A percentile compares a stretch with the other conserved stretches of the same genome.
Evolutionary conservation across 2,888 invertebrate species (phyloP).

Genomic region (Tachina grossa): DNA sequence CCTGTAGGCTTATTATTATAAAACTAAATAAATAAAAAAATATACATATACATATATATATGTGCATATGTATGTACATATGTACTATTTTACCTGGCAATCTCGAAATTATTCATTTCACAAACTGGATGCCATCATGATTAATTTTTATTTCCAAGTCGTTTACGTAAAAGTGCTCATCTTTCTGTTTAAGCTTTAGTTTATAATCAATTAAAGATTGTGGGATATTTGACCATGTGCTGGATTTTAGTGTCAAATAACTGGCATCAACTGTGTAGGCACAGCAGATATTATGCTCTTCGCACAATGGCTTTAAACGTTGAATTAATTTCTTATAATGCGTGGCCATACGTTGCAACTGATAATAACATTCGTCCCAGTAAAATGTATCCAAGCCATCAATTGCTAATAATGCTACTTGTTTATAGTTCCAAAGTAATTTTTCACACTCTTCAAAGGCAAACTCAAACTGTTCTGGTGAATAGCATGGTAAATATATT

Average conservation of each 20-base stretch:
- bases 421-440: slow-evolving; percentile 80
- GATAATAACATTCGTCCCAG: slow-evolving; percentile 79
- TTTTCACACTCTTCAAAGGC: slow-evolving; percentile 78
- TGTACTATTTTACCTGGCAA: not conserved
- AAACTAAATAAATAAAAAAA: too few relatives aligned
- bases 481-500: slow-evolving; percentile 73
- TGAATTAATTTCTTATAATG: slow-evolving; percentile 74
- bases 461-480: slow-evolving; percentile 74
- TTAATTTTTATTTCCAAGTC: slow-evolving; percentile 35
- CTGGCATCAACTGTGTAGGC: slow-evolving; percentile 74
- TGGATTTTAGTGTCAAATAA: slow-evolving; percentile 64
- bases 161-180: slow-evolving; percentile 54
- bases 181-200: slow-evolving; percentile 48
- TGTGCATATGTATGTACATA: not conserved
- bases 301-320: slow-evolving; percentile 72
- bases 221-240: not conserved
- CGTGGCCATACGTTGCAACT: slow-evolving; percentile 73
- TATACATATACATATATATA: too few relatives aligned
- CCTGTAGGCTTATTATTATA: too few relatives aligned
- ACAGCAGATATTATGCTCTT: slow-evolving; percentile 74
- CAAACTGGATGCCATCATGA: slow-evolving; percentile 52
- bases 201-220: slow-evolving; percentile 68
- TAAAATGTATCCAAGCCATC: slow-evolving; percentile 84
- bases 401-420: slow-evolving; percentile 83
- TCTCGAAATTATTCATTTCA: slow-evolving; percentile 34